Evolutionary conservation across 2,888 invertebrate species (phyloP).

Genomic region (Drosophila gaucha): DNA sequence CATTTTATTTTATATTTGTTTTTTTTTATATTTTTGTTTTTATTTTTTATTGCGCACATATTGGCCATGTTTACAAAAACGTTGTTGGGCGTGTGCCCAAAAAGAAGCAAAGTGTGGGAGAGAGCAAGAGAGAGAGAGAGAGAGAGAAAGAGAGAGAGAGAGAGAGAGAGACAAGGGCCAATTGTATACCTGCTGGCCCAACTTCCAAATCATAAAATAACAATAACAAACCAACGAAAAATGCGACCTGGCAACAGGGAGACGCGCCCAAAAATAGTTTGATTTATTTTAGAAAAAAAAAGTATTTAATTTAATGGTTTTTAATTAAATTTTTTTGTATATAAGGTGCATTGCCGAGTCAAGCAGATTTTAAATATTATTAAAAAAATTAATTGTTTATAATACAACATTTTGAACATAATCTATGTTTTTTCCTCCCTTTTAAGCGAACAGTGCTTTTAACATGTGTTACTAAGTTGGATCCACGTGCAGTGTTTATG

Average conservation of each 20-base stretch:
- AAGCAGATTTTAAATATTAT: constrained; percentile 4
- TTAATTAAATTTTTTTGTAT: no score
- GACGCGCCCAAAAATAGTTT: constrained; percentile 28
- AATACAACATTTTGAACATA: not conserved
- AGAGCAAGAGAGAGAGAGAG: not conserved
- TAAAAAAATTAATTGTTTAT: not conserved
- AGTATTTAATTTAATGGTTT: constrained; percentile 1
- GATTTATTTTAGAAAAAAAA: no score
- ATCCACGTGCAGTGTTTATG: not conserved
- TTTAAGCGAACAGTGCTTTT: not conserved
- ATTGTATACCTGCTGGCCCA: constrained; percentile 36
- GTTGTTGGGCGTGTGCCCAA: constrained; percentile 58
- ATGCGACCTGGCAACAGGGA: constrained; percentile 38
- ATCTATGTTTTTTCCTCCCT: not conserved
- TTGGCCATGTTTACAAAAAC: constrained; percentile 16
- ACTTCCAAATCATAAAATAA: constrained; percentile 9
- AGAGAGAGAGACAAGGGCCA: constrained; percentile 1
- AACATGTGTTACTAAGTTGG: not conserved
- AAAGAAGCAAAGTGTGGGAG: constrained; percentile 6
- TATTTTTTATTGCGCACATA: constrained; percentile 8
- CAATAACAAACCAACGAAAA: constrained; percentile 11
- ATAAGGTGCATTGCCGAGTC: no score
- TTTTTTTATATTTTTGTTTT: constrained; percentile 21
- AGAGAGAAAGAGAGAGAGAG: not conserved
- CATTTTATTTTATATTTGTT: constrained; percentile 21